Evolutionary conservation across 2,888 invertebrate genomes (phyloP).

Genomic region (Malthinus flaveolus): DNA sequence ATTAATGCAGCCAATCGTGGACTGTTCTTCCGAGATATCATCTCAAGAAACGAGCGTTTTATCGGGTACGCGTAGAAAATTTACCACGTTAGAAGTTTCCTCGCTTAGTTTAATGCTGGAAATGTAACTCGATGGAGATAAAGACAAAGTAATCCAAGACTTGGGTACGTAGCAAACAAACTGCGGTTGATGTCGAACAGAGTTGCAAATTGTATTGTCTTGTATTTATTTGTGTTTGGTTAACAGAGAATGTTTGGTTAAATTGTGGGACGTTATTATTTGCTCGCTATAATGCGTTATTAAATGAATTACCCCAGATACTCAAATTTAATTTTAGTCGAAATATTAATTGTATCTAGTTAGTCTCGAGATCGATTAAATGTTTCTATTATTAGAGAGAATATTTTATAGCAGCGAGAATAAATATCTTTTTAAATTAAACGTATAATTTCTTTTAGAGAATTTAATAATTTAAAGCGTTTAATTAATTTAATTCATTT

Average conservation of each 20-base stretch:
- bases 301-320: conserved; percentile 20
- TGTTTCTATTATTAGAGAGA: too few species aligned
- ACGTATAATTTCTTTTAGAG: too few species aligned
- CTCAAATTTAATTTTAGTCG: conserved; percentile 12
- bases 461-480: too few species aligned
- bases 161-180: conserved; percentile 18
- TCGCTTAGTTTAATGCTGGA: background rate
- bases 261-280: conserved; percentile 35
- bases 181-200: conserved; percentile 29
- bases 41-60: conserved; percentile 32
- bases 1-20: conserved; percentile 48
- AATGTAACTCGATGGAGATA: conserved; percentile 1
- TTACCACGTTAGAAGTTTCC: conserved; percentile 11
- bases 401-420: too few species aligned
- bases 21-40: conserved; percentile 38
- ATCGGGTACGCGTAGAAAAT: background rate
- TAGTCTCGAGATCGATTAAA: too few species aligned
- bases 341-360: background rate
- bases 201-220: conserved; percentile 40
- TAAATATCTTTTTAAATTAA: too few species aligned
- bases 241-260: conserved; percentile 35
- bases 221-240: conserved; percentile 37
- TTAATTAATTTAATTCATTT: too few species aligned
- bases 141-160: conserved; percentile 1
- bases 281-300: conserved; percentile 26